These are phyloP conservation scores for Scartelaos histophorus DNA, from an alignment of 2,113 vertebrate genomes.

Conservation along the genomic window DNA sequence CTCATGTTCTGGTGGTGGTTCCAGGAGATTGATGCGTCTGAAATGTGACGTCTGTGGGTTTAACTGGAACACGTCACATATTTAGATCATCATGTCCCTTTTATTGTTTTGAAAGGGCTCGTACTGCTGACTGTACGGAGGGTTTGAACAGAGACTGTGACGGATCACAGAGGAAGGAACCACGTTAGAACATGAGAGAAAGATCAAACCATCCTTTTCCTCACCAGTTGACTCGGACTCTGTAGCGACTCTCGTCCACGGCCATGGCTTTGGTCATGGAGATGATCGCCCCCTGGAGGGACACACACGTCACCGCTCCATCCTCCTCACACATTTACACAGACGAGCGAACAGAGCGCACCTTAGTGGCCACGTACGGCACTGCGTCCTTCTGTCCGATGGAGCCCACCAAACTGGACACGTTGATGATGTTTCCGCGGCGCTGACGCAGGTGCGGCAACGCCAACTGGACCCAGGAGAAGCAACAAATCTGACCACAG, in stretches of 20 bases:
- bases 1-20: no score
- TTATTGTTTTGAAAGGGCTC: no score
- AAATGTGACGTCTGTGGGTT: no score
- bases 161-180: no score
- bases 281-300: slow-evolving; percentile 80
- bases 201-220: no score
- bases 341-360: slow-evolving; percentile 41
- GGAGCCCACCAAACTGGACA: slow-evolving; percentile 78
- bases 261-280: slow-evolving; percentile 87
- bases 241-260: slow-evolving; percentile 81
- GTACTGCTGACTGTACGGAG: no score
- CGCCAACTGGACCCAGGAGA: slow-evolving; percentile 78
- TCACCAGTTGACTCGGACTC: slow-evolving; percentile 85
- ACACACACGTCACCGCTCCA: not conserved
- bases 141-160: no score
- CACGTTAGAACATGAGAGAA: no score
- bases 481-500: no score
- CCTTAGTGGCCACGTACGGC: slow-evolving; percentile 84
- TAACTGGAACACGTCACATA: no score
- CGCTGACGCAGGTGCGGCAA: slow-evolving; percentile 76
- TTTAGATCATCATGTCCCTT: no score
- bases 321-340: not conserved
- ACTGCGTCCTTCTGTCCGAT: slow-evolving; percentile 79
- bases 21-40: no score
- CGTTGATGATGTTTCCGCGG: slow-evolving; percentile 81